These are phyloP conservation scores for Heteractis magnifica DNA, from an alignment of 92 coral and sea anemone genomes.

Conservation along the genomic window DNA sequence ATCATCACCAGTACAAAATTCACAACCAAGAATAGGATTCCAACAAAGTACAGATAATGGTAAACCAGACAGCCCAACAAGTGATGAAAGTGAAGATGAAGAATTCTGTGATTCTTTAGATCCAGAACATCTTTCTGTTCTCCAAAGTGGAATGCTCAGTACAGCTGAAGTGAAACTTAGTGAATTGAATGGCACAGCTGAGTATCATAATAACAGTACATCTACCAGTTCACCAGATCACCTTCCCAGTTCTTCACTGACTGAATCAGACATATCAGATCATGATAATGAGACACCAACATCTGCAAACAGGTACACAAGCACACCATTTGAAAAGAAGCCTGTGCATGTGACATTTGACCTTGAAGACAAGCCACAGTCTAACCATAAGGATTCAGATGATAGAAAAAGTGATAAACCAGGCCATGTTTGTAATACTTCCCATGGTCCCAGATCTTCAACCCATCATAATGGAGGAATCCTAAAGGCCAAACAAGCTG, in stretches of 20 bases:
- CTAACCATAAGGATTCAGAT: not conserved
- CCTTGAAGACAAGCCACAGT: constrained; percentile 24
- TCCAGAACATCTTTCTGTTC: constrained; percentile 79
- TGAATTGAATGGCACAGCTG: not conserved
- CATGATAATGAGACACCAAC: constrained; percentile 33
- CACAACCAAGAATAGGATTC: not conserved
- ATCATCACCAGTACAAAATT: constrained; percentile 2
- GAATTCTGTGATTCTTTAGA: constrained; percentile 95
- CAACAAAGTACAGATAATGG: not conserved
- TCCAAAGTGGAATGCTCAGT: constrained; percentile 38
- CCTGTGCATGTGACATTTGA: constrained; percentile 90
- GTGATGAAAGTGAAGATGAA: constrained; percentile 89
- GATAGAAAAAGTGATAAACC: not conserved
- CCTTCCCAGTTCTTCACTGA: constrained; percentile 44
- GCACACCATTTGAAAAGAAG: constrained; percentile 72
- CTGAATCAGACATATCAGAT: constrained; percentile 71
- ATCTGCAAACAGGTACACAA: constrained; percentile 42
- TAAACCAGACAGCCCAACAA: constrained; percentile 31
- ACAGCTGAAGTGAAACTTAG: constrained; percentile 2
- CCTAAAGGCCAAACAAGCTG: constrained; percentile 67
- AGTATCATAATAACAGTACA: constrained; percentile 8
- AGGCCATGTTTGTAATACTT: too few species aligned
- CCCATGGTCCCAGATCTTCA: not conserved
- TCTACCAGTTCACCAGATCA: constrained; percentile 40
- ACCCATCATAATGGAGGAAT: constrained; percentile 51